Conservation (phyloP, 2,113 vertebrate species). For the Chiloscyllium plagiosum region DNA sequence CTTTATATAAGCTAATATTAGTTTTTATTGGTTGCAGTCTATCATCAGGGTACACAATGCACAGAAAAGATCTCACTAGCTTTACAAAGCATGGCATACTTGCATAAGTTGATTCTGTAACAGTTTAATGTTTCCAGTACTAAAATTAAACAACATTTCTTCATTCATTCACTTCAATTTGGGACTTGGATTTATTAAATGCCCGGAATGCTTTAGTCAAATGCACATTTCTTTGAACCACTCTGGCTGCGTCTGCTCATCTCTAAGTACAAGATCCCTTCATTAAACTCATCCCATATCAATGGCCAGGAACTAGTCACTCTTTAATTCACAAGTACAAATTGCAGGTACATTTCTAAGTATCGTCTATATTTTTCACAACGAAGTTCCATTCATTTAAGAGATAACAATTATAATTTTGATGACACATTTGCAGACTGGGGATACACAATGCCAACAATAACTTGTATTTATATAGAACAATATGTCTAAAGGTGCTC, state of each 20-base stretch:
- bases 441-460: background rate
- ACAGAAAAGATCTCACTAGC: background rate
- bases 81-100: background rate
- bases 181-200: background rate
- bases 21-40: background rate
- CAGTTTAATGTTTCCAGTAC: background rate
- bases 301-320: background rate
- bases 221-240: background rate
- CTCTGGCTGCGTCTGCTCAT: background rate
- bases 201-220: background rate
- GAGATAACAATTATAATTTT: background rate
- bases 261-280: background rate
- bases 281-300: background rate
- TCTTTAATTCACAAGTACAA: background rate
- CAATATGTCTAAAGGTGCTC: too few species aligned
- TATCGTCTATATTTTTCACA: background rate
- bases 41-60: background rate
- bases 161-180: background rate
- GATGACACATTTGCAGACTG: background rate
- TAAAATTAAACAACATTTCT: background rate
- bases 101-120: background rate
- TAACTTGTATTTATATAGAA: too few species aligned
- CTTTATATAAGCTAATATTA: background rate
- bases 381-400: background rate
- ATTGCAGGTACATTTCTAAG: background rate